A percentile compares a stretch with the other conserved stretches of the same genome.
These are phyloP conservation scores for Megamerina dolium DNA, from an alignment of 2,888 invertebrate genomes.

Conservation along the genomic window DNA sequence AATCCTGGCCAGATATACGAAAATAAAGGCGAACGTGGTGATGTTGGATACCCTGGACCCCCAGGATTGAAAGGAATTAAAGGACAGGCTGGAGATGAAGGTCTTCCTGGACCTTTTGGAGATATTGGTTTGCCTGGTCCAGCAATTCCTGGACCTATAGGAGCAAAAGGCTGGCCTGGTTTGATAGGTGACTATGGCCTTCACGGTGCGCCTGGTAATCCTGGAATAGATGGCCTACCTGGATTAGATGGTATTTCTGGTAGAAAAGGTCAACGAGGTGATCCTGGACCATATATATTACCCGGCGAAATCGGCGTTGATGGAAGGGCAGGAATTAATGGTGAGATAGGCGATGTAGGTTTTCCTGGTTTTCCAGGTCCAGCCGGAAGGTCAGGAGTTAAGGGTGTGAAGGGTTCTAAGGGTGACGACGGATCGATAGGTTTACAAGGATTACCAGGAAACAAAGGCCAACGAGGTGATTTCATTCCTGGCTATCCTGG, in stretches of 20 bases:
- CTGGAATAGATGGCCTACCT: conserved; percentile 50
- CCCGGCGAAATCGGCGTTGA: conserved; percentile 46
- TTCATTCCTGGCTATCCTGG: conserved; percentile 43
- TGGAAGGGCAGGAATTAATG: conserved; percentile 49
- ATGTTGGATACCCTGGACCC: conserved; percentile 47
- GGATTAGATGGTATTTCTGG: conserved; percentile 47
- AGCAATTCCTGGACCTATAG: conserved; percentile 52
- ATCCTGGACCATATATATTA: conserved; percentile 42
- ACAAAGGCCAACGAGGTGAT: conserved; percentile 48
- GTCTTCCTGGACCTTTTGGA: conserved; percentile 54
- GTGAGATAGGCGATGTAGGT: conserved; percentile 52
- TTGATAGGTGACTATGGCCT: conserved; percentile 60
- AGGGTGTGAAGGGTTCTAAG: conserved; percentile 55
- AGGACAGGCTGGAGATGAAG: conserved; percentile 55
- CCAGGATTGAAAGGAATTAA: conserved; percentile 57
- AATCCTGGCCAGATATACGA: conserved; percentile 52
- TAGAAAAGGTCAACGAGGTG: conserved; percentile 49
- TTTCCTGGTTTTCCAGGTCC: conserved; percentile 50
- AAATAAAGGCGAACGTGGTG: conserved; percentile 49
- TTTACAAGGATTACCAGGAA: conserved; percentile 55
- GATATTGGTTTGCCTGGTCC: conserved; percentile 51
- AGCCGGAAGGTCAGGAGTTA: conserved; percentile 50
- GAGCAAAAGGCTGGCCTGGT: conserved; percentile 64
- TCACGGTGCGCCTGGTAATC: conserved; percentile 56
- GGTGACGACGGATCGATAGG: conserved; percentile 58